A percentile compares a stretch with the other conserved stretches of the same genome.
Conservation (phyloP, 2,113 vertebrate genomes). For the Sturnus vulgaris region DNA sequence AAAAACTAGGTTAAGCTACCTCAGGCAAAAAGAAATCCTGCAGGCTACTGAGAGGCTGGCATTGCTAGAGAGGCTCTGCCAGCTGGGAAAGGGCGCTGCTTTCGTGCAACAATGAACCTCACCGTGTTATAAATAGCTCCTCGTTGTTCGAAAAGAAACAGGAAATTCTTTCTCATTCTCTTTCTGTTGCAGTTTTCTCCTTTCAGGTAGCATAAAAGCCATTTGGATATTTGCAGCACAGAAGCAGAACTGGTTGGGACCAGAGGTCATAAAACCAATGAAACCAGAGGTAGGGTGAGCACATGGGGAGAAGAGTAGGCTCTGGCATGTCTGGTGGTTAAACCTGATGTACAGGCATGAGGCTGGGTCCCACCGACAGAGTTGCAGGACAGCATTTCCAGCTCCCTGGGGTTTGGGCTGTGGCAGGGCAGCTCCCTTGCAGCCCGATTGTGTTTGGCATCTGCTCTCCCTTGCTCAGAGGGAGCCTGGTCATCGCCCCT, state of each 20-base stretch:
- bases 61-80: background rate
- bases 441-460: background rate
- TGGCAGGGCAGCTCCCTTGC: background rate
- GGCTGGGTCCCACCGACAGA: background rate
- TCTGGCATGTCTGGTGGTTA: background rate
- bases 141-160: accelerated
- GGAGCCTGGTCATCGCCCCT: background rate
- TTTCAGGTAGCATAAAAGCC: background rate
- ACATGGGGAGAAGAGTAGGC: background rate
- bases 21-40: background rate
- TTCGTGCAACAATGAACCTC: background rate
- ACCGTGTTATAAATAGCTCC: background rate
- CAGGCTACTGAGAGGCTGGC: background rate
- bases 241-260: background rate
- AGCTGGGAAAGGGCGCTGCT: background rate
- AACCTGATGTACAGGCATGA: background rate
- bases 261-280: background rate
- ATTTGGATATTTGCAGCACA: background rate
- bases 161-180: background rate
- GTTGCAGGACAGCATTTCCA: background rate
- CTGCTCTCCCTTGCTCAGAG: background rate
- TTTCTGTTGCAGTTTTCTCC: background rate
- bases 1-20: conserved; percentile 41
- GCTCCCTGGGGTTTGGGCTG: background rate
- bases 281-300: background rate